Evolutionary conservation across 1,140 invertebrate species (phyloP).

Genomic region (Trichoplusia ni): DNA sequence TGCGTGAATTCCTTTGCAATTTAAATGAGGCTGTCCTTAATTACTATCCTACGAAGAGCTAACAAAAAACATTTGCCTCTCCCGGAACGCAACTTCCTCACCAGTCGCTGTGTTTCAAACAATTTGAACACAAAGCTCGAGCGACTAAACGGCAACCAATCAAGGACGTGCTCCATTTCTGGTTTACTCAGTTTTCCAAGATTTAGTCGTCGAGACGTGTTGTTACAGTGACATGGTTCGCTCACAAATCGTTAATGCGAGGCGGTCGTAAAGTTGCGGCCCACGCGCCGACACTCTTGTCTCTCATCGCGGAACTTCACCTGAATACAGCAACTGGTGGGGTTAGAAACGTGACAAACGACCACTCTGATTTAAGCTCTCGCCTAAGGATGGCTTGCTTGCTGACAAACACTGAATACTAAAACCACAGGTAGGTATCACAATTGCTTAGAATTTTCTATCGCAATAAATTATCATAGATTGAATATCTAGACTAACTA

Average conservation of each 20-base stretch:
- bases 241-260: slow-evolving; percentile 24
- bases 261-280: slow-evolving; percentile 15
- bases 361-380: background rate
- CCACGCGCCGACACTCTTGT: slow-evolving; percentile 14
- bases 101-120: background rate
- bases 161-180: slow-evolving; percentile 24
- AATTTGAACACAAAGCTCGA: slow-evolving; percentile 6
- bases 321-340: slow-evolving; percentile 2
- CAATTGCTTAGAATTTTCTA: too few relatives aligned
- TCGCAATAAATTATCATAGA: too few relatives aligned
- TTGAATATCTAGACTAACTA: background rate
- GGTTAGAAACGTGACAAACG: slow-evolving; percentile 6
- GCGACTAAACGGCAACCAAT: slow-evolving; percentile 21
- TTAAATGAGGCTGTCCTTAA: background rate
- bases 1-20: background rate
- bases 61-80: background rate
- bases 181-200: slow-evolving; percentile 20
- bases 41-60: background rate
- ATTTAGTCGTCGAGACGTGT: slow-evolving; percentile 8
- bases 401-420: background rate
- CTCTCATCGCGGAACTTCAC: background rate
- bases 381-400: background rate
- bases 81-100: background rate
- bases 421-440: background rate
- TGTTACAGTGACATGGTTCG: slow-evolving; percentile 25